Conservation (phyloP, 2,888 invertebrate species). For the Volucella inflata region DNA sequence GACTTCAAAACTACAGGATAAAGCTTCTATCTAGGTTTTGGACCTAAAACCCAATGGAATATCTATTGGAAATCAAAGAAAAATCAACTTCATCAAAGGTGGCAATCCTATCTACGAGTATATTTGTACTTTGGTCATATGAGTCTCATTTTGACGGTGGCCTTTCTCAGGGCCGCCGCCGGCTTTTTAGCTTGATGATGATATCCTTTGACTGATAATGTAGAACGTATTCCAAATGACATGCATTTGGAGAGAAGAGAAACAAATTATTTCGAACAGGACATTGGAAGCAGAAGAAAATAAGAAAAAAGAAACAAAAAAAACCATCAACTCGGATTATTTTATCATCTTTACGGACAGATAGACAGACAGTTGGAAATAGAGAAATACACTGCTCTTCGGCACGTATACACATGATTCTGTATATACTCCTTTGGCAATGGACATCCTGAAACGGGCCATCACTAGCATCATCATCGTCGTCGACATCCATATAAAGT, state of each 20-base stretch:
- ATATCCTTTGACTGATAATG: slow-evolving; percentile 73
- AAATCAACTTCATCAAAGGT: too few relatives aligned
- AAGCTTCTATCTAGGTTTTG: too few relatives aligned
- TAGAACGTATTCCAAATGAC: slow-evolving; percentile 59
- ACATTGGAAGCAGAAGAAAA: slow-evolving; percentile 38
- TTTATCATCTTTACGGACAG: slow-evolving; percentile 67
- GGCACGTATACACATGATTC: slow-evolving; percentile 26
- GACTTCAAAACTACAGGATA: too few relatives aligned
- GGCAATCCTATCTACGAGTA: too few relatives aligned
- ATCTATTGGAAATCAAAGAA: too few relatives aligned
- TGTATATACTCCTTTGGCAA: slow-evolving; percentile 40
- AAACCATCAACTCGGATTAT: slow-evolving; percentile 53
- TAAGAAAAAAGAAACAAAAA: slow-evolving; percentile 1
- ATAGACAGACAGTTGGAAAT: slow-evolving; percentile 43
- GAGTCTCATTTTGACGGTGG: too few relatives aligned
- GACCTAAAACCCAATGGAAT: too few relatives aligned
- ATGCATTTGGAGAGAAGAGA: slow-evolving; percentile 25
- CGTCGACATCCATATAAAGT: not conserved
- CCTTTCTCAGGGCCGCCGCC: not conserved
- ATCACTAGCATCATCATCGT: slow-evolving; percentile 44
- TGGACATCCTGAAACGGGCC: slow-evolving; percentile 62
- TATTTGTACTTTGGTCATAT: too few relatives aligned
- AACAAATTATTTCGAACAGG: slow-evolving; percentile 59
- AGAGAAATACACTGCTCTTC: slow-evolving; percentile 8
- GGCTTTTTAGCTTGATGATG: slow-evolving; percentile 66